Evolutionary conservation across 2,888 invertebrate genomes (phyloP).

Genomic region (Dolichomitus sp.): DNA sequence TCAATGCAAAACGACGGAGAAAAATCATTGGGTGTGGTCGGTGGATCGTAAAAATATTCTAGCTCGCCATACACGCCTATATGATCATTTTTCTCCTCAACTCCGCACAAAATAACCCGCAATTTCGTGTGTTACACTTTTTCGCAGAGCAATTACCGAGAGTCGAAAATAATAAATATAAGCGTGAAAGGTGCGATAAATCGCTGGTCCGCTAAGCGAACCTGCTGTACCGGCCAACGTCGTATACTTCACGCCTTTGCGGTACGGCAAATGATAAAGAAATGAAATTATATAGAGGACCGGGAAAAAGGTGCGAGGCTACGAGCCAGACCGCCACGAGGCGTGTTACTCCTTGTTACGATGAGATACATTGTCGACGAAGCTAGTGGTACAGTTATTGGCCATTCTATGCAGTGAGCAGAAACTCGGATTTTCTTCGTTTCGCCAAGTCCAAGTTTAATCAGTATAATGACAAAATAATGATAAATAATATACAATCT

Average conservation of each 20-base stretch:
- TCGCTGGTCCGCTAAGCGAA: slow-evolving; percentile 26
- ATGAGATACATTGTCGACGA: neutral
- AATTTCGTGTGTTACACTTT: slow-evolving; percentile 36
- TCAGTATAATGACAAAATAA: neutral
- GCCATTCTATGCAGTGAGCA: neutral
- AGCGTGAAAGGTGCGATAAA: slow-evolving; percentile 53
- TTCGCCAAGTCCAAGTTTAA: neutral
- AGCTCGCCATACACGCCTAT: neutral
- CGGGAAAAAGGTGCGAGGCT: slow-evolving; percentile 5
- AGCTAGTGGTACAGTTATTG: neutral
- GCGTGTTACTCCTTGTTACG: slow-evolving; percentile 12
- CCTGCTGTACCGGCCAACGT: neutral
- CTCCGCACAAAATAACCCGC: slow-evolving; percentile 6
- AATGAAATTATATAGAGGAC: slow-evolving; percentile 36
- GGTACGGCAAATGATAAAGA: slow-evolving; percentile 37
- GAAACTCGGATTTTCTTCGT: neutral
- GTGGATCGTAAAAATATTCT: slow-evolving; percentile 6
- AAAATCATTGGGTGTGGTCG: slow-evolving; percentile 24
- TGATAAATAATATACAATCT: neutral
- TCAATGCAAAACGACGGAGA: neutral
- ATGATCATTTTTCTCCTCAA: neutral
- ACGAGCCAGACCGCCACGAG: neutral
- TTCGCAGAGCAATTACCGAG: slow-evolving; percentile 38
- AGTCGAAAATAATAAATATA: slow-evolving; percentile 31
- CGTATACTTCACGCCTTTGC: slow-evolving; percentile 18